These are phyloP conservation scores for Agelastica alni DNA, from an alignment of 2,888 invertebrate genomes.

Conservation along the genomic window DNA sequence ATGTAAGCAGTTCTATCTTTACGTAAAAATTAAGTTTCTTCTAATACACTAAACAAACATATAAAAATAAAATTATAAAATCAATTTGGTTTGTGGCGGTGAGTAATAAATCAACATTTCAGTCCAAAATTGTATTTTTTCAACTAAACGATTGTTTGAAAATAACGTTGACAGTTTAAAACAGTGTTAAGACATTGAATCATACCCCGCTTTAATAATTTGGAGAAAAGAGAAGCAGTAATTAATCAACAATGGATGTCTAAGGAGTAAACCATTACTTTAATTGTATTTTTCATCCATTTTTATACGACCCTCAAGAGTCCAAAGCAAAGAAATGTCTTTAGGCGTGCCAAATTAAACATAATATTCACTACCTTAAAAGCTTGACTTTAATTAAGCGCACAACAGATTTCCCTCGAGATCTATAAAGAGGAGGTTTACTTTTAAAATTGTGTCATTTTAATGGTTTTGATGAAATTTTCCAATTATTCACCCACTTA, in stretches of 20 bases:
- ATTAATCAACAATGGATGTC: conserved; percentile 24
- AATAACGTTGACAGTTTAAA: no score
- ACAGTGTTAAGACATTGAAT: no score
- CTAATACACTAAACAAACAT: no score
- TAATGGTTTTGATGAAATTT: conserved; percentile 27
- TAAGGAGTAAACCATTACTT: conserved; percentile 16
- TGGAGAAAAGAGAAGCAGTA: conserved; percentile 15
- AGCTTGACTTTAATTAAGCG: conserved; percentile 34
- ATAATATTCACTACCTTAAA: conserved; percentile 33
- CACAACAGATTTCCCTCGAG: conserved; percentile 33
- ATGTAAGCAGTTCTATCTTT: no score
- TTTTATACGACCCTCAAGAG: conserved; percentile 22
- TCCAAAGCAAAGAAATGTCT: conserved; percentile 22
- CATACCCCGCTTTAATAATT: no score
- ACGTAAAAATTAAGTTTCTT: no score
- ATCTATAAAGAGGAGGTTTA: conserved; percentile 28
- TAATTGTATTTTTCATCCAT: conserved; percentile 22
- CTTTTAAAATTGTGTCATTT: conserved; percentile 29
- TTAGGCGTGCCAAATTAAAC: conserved; percentile 33
- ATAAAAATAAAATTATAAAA: no score
- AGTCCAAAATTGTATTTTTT: no score
- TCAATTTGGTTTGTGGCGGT: no score
- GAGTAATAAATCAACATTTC: no score
- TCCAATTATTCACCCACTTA: conserved; percentile 26
- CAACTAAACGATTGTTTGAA: no score